phyloP scores from a whole-genome alignment of 2,113 vertebrate species.

The Corapipo altera region DNA sequence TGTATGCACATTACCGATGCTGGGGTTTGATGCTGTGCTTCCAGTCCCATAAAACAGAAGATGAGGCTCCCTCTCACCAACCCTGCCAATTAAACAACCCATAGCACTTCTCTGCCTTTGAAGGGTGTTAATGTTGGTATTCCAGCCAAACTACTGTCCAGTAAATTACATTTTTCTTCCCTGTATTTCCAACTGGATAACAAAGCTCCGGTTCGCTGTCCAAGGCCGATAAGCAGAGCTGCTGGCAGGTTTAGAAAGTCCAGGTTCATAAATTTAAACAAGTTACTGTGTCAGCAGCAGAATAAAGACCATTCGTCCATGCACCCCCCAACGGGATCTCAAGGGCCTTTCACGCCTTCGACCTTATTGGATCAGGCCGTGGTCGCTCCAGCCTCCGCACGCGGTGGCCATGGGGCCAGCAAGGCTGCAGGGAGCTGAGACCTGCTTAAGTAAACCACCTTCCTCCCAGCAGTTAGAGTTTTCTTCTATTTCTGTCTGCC shows the following conservation, averaged over 20 bases:
- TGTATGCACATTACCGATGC: background rate
- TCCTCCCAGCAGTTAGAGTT: rapidly evolving
- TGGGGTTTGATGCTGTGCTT: background rate
- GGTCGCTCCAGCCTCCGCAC: background rate
- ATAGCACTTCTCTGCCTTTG: background rate
- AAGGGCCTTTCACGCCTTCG: background rate
- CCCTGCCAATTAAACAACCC: background rate
- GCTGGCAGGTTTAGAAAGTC: background rate
- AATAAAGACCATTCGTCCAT: background rate
- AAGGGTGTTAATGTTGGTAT: background rate
- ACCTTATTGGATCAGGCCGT: rapidly evolving
- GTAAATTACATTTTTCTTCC: background rate
- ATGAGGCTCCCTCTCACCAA: background rate
- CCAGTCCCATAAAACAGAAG: background rate
- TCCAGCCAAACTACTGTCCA: background rate
- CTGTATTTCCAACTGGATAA: background rate
- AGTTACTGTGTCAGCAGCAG: background rate
- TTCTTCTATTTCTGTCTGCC: background rate
- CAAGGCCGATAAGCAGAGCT: background rate
- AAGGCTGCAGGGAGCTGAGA: background rate
- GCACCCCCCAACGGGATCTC: too few species aligned
- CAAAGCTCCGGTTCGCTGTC: background rate
- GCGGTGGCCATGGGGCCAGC: rapidly evolving
- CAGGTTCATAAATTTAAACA: background rate
- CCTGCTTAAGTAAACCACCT: background rate